Conservation (phyloP, 2,113 vertebrate species). For the Hemibagrus wyckioides region DNA sequence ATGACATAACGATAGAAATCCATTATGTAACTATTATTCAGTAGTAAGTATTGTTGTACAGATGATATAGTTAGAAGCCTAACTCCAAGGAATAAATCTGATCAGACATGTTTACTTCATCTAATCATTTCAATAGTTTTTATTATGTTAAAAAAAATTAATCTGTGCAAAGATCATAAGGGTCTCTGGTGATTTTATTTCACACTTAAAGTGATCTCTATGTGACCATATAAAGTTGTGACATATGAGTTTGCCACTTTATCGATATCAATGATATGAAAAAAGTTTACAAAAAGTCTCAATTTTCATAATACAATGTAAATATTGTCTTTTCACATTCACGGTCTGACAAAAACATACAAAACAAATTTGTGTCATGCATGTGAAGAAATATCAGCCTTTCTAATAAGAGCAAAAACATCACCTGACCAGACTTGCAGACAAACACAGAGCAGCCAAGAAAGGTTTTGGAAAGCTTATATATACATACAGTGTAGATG, state of each 20-base stretch:
- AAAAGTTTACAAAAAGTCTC: background rate
- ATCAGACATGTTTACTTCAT: background rate
- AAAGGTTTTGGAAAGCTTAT: background rate
- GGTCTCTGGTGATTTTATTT: background rate
- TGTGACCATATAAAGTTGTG: background rate
- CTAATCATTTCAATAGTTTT: background rate
- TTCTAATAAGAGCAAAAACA: slow-evolving; percentile 1
- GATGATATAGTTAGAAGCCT: background rate
- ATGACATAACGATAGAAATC: background rate
- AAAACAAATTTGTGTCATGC: background rate
- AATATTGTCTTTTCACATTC: background rate
- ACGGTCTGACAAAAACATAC: background rate
- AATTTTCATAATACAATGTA: background rate
- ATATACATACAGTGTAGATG: background rate
- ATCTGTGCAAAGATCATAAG: background rate
- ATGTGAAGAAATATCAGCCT: background rate
- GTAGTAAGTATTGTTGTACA: too few species aligned
- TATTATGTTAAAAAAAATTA: background rate
- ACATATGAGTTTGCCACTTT: background rate
- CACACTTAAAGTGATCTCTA: background rate
- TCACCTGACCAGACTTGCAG: slow-evolving; percentile 16
- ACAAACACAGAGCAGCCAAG: background rate
- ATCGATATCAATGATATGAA: background rate
- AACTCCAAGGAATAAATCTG: background rate
- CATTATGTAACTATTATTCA: background rate